Evolutionary conservation across 2,888 invertebrate genomes (phyloP).

Genomic region (Cephonodes hylas): DNA sequence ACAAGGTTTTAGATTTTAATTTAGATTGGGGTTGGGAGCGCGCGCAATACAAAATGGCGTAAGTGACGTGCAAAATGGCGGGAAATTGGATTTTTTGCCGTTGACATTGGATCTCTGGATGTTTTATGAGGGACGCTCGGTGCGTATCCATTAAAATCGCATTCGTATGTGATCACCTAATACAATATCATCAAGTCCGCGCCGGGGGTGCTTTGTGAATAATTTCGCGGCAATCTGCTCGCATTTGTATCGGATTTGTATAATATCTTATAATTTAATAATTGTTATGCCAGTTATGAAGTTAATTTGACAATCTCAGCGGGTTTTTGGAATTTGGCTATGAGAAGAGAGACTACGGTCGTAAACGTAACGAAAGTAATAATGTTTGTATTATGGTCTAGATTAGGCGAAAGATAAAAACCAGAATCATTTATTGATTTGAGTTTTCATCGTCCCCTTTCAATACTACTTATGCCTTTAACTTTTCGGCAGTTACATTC

Average conservation of each 20-base stretch:
- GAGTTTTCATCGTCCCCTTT: too few species aligned
- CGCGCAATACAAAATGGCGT: slow-evolving; percentile 48
- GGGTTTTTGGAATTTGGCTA: too few species aligned
- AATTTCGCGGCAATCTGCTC: slow-evolving; percentile 80
- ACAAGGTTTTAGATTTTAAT: slow-evolving; percentile 83
- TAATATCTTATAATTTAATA: slow-evolving; percentile 68
- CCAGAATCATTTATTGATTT: too few species aligned
- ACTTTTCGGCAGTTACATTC: too few species aligned
- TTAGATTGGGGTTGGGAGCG: slow-evolving; percentile 76
- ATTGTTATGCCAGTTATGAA: slow-evolving; percentile 23
- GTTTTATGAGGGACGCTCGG: slow-evolving; percentile 42
- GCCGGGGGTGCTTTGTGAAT: slow-evolving; percentile 76
- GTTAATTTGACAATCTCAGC: background rate
- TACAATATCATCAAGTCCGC: slow-evolving; percentile 80
- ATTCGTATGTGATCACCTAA: slow-evolving; percentile 82
- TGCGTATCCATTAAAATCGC: slow-evolving; percentile 78
- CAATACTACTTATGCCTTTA: too few species aligned
- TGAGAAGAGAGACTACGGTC: too few species aligned
- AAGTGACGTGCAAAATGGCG: slow-evolving; percentile 44
- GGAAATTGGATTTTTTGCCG: slow-evolving; percentile 44
- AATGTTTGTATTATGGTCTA: too few species aligned
- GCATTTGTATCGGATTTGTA: slow-evolving; percentile 68
- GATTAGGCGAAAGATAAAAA: too few species aligned
- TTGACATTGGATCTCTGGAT: slow-evolving; percentile 38
- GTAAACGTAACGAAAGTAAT: too few species aligned